phyloP scores from a whole-genome alignment of 2,888 invertebrate genomes.

The Meiosimyza decipiens region DNA sequence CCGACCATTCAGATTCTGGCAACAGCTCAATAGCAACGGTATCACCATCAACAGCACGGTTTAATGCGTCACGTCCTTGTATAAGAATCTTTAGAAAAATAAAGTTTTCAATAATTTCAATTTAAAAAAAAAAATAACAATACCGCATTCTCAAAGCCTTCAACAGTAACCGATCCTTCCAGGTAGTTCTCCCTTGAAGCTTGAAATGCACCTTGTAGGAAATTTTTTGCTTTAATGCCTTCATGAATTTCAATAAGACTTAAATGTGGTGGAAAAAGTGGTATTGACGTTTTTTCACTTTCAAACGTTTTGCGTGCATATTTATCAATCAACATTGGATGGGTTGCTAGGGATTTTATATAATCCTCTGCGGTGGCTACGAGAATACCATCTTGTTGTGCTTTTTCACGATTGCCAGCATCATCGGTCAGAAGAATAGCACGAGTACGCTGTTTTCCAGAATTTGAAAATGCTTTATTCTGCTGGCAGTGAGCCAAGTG shows the following conservation, averaged over 20 bases:
- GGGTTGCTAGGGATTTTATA: constrained; percentile 76
- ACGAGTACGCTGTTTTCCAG: constrained; percentile 66
- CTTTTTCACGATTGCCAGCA: constrained; percentile 78
- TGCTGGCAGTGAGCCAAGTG: constrained; percentile 70
- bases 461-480: constrained; percentile 46
- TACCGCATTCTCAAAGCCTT: constrained; percentile 83
- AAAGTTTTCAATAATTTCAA: background rate
- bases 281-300: constrained; percentile 71
- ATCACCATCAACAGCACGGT: constrained; percentile 95
- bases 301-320: constrained; percentile 77
- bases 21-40: constrained; percentile 90
- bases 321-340: constrained; percentile 82
- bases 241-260: constrained; percentile 80
- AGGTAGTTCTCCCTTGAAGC: constrained; percentile 94
- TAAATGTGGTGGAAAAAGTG: constrained; percentile 87
- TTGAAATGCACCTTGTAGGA: constrained; percentile 83
- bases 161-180: constrained; percentile 88
- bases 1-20: constrained; percentile 89
- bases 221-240: constrained; percentile 81
- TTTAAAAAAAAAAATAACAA: constrained; percentile 52
- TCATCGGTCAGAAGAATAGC: constrained; percentile 89
- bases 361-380: constrained; percentile 78
- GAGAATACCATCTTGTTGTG: constrained; percentile 75
- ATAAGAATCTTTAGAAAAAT: constrained; percentile 74
- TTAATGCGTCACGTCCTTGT: constrained; percentile 87